Evolutionary conservation across 2,113 vertebrate species (phyloP), one percentile per base, ranked within the genome.

Genomic region (Pachypanchax playfairii): DNA sequence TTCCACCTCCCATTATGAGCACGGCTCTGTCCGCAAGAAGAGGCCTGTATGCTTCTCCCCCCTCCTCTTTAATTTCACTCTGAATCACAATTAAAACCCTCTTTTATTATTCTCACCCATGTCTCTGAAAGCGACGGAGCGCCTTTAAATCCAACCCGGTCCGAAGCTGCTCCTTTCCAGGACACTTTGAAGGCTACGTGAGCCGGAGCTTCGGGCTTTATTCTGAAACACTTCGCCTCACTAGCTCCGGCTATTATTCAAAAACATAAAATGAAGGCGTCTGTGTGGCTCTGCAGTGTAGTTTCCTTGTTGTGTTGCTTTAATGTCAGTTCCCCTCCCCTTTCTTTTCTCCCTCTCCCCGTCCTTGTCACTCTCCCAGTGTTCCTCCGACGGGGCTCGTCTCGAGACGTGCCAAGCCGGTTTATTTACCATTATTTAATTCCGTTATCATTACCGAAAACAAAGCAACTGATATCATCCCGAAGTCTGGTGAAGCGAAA

Each of bases 291-390:
- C 75, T 44, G 81, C 87, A 28, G 85, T 76, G 75, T 75, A 77
- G 87, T 90, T 92, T 92, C 91, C 91, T 91, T 87, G 89, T 91
- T 91, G 87, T 90, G 88, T 86, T 89, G 83, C 88, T 90, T 89
- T 89, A 88, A 89, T 89, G 86, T 88, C 86, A 86, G 68, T 58
- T 86, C 82, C 85, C 90, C 86, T 89, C 86, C 89, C 87, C 84
- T 89, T 89, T 88, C 86, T 85, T 79, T 42, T 79, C 86, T 77
- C 64, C 35, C 67, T 70, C 67, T 83, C 73, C 62, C 65, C 83
- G 84, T 86, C 90, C 79, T 85, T 90, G 86, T 91, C 89, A 85
- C 77, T 84, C 84, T 83, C 65, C 66, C 66, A 43, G 66, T 70
- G 46, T 70, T 62, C 55, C 53, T 69, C 50, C 33, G 39, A 54